phyloP scores from a whole-genome alignment of 64 coral and sea anemone genomes.

The Porites australiensis region DNA sequence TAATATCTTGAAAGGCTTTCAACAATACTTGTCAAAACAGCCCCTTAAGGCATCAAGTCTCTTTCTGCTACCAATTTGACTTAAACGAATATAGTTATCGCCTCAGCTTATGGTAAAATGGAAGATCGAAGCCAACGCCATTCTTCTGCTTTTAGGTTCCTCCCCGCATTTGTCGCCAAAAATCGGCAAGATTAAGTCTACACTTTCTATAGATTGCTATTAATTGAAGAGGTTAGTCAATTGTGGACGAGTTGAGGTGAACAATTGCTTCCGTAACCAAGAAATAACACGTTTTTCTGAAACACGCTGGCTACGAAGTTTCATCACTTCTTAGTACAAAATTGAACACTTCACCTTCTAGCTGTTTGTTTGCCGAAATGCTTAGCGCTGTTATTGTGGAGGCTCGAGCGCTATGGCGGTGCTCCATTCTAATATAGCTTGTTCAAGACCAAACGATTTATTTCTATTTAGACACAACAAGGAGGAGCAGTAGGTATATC shows the following conservation, averaged over 20 bases:
- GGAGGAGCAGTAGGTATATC: not conserved
- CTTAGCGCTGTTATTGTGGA: not conserved
- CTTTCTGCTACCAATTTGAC: conserved; percentile 27
- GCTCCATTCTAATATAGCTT: not conserved
- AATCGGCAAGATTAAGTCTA: not conserved
- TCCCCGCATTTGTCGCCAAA: not conserved
- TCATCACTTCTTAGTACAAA: conserved; percentile 4
- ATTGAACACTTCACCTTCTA: not conserved
- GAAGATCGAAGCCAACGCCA: not conserved
- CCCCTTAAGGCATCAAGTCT: conserved; percentile 26
- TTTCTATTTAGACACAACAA: conserved; percentile 7
- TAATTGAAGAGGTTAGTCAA: conserved; percentile 28
- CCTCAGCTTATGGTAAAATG: conserved; percentile 5
- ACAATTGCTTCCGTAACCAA: conserved; percentile 41
- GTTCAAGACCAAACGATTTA: not conserved
- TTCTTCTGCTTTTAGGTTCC: not conserved
- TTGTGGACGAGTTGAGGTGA: conserved; percentile 29
- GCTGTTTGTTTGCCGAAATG: not conserved
- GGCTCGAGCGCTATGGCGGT: not conserved
- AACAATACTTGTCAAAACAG: conserved; percentile 61
- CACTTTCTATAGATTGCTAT: conserved; percentile 22
- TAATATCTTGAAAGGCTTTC: conserved; percentile 62
- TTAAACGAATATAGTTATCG: conserved; percentile 41
- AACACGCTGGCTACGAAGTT: not conserved
- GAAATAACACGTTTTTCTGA: conserved; percentile 47